These are phyloP conservation scores for Bos taurus DNA, from an alignment of 2,113 vertebrate species.

Conservation along the genomic window DNA sequence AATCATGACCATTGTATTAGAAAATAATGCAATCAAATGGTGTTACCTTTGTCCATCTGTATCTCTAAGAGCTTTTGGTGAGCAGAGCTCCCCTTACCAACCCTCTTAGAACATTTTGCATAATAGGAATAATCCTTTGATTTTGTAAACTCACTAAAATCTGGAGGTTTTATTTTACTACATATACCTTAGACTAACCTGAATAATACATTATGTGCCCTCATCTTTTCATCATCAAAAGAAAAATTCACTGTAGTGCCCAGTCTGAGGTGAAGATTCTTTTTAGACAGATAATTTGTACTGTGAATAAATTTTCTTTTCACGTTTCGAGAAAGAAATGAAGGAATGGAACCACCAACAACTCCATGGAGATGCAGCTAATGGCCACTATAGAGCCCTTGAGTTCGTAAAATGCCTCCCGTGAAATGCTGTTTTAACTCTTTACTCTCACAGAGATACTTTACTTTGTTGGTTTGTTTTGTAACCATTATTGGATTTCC, in stretches of 20 bases:
- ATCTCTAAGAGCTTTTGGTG: not conserved
- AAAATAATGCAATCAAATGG: not conserved
- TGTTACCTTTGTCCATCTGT: not conserved
- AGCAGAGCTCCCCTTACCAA: not conserved
- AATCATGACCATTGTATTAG: not conserved
- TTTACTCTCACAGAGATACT: not conserved
- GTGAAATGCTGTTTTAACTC: not conserved
- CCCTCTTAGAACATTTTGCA: not conserved
- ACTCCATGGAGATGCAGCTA: not conserved
- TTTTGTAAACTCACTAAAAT: constrained; percentile 3
- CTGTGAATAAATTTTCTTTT: constrained; percentile 14
- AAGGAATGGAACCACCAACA: not conserved
- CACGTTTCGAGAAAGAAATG: not conserved
- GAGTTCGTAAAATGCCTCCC: not conserved
- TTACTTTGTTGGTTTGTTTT: not conserved
- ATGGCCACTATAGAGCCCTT: not conserved
- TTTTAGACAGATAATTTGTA: not conserved
- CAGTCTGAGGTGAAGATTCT: not conserved
- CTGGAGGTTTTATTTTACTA: not conserved
- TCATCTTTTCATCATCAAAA: constrained; percentile 40
- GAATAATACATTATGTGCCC: not conserved
- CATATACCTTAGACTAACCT: not conserved
- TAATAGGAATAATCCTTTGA: not conserved
- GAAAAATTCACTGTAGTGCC: not conserved
- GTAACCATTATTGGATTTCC: not conserved